Conservation (phyloP, 2,888 invertebrate species). For the Hydrotaea diabolus region DNA sequence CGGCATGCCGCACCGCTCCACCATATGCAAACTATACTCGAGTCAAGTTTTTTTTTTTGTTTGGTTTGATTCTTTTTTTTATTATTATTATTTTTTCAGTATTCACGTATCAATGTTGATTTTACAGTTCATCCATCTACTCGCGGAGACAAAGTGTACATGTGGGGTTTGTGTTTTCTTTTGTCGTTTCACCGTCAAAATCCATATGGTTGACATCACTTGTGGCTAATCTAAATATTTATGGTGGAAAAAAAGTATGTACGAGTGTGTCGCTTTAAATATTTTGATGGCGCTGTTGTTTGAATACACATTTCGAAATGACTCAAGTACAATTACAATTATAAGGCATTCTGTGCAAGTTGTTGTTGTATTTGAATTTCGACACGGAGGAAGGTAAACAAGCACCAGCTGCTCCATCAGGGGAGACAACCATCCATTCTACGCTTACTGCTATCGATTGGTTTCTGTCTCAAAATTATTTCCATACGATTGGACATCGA, state of each 20-base stretch:
- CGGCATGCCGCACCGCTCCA: conserved; percentile 17
- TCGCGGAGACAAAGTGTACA: conserved; percentile 10
- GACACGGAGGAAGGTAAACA: neutral
- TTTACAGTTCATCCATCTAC: conserved; percentile 53
- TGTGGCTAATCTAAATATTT: conserved; percentile 61
- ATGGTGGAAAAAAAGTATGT: conserved; percentile 42
- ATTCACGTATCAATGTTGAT: conserved; percentile 47
- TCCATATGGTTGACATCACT: conserved; percentile 66
- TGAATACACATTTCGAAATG: conserved; percentile 6
- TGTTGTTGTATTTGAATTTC: neutral
- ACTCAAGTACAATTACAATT: neutral
- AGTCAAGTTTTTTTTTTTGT: neutral
- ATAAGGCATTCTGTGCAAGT: neutral
- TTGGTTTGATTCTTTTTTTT: neutral
- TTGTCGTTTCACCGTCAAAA: conserved; percentile 23
- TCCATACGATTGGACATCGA: no score
- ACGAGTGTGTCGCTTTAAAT: conserved; percentile 7
- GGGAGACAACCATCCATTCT: neutral
- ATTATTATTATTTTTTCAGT: conserved; percentile 8
- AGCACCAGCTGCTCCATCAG: neutral
- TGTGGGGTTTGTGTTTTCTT: conserved; percentile 32
- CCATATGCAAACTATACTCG: conserved; percentile 42
- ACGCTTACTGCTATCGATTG: neutral
- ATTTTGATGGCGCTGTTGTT: neutral
- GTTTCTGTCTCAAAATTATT: no score